Evolutionary conservation across 2,113 vertebrate species (phyloP).

Genomic region (Ictidomys tridecemlineatus): DNA sequence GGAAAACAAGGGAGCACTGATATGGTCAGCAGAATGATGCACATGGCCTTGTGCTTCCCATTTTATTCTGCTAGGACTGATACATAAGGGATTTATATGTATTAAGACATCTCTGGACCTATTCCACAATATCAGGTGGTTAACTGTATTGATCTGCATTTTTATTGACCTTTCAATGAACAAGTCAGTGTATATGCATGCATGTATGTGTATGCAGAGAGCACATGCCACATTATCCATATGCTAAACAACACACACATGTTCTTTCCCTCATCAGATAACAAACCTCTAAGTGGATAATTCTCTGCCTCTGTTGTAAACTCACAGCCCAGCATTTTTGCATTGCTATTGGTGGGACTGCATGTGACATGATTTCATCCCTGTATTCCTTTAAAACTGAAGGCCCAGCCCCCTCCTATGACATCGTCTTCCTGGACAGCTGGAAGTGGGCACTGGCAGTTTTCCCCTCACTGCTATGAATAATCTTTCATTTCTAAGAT

Average conservation of each 20-base stretch:
- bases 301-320: not conserved
- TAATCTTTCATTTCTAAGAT: not conserved
- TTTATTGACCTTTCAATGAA: not conserved
- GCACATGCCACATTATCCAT: too few species aligned
- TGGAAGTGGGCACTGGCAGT: not conserved
- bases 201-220: not conserved
- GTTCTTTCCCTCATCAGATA: not conserved
- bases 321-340: not conserved
- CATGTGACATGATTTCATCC: not conserved
- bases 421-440: not conserved
- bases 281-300: not conserved
- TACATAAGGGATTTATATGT: not conserved
- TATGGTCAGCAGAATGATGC: not conserved
- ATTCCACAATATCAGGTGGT: not conserved
- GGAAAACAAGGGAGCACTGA: accelerated
- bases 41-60: not conserved
- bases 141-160: not conserved
- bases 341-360: not conserved
- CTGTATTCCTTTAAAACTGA: not conserved
- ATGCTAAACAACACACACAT: not conserved
- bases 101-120: not conserved
- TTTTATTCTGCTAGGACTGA: not conserved
- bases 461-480: accelerated
- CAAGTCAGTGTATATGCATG: not conserved
- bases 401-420: not conserved